These are phyloP conservation scores for Diploscapter pachys DNA, from an alignment of 1,140 invertebrate genomes.

Conservation along the genomic window DNA sequence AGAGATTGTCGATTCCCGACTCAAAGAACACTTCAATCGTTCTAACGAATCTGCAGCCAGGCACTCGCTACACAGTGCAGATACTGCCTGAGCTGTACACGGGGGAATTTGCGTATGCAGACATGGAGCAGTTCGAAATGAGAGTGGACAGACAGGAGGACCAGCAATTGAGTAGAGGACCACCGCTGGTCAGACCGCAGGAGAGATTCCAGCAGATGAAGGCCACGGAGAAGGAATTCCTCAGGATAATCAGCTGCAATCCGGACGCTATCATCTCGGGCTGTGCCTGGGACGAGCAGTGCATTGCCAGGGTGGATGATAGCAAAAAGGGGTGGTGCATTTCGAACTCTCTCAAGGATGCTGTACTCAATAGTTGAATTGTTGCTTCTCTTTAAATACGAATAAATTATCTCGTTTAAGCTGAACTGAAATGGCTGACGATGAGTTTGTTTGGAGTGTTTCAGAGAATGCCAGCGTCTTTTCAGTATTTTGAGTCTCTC, in stretches of 20 bases:
- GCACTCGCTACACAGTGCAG: conserved; percentile 42
- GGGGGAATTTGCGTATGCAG: conserved; percentile 33
- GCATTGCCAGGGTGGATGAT: conserved; percentile 39
- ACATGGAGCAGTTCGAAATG: conserved; percentile 39
- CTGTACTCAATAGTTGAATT: conserved; percentile 34
- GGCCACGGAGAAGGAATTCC: conserved; percentile 23
- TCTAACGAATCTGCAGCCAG: conserved; percentile 38
- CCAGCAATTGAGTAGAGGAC: background rate
- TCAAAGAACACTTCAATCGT: conserved; percentile 41
- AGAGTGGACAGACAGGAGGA: conserved; percentile 33
- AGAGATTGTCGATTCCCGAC: conserved; percentile 32
- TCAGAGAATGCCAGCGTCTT: too few species aligned
- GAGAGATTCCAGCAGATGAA: conserved; percentile 28
- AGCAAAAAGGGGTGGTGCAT: conserved; percentile 40
- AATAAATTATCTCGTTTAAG: too few species aligned
- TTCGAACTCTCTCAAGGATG: conserved; percentile 39
- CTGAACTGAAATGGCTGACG: too few species aligned
- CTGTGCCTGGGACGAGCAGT: conserved; percentile 41
- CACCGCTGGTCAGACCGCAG: background rate
- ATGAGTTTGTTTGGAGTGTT: too few species aligned
- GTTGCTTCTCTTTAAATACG: too few species aligned
- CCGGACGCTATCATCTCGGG: conserved; percentile 42
- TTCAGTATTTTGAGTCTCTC: too few species aligned
- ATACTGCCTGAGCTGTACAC: conserved; percentile 41
- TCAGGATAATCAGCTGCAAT: conserved; percentile 38